phyloP scores from a whole-genome alignment of 2,113 vertebrate genomes.

The Puntigrus tetrazona region DNA sequence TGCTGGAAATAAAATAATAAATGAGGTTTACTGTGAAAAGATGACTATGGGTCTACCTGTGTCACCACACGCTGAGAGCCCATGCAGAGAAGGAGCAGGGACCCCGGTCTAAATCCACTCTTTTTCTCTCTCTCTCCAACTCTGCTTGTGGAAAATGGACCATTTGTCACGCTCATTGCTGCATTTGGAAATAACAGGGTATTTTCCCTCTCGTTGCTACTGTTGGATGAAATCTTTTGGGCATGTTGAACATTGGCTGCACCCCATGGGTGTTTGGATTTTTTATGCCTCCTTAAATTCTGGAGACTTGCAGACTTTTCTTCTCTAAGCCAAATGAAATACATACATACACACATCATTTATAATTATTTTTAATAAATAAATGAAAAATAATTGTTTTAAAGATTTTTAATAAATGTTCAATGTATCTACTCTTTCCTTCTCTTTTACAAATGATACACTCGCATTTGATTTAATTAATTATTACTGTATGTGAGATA shows the following conservation, averaged over 20 bases:
- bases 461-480: not conserved
- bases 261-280: constrained; percentile 35
- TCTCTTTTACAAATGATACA: not conserved
- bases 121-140: not conserved
- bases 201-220: constrained; percentile 31
- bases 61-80: constrained; percentile 38
- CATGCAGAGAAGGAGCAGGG: not conserved
- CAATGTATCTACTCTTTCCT: not conserved
- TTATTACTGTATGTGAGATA: not conserved
- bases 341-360: too few relatives aligned
- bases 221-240: constrained; percentile 54
- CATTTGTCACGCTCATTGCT: constrained; percentile 40
- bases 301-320: not conserved
- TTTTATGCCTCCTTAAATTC: constrained; percentile 30
- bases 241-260: constrained; percentile 58
- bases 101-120: not conserved
- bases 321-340: not conserved
- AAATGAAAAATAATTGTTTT: not conserved
- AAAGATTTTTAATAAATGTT: not conserved
- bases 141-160: constrained; percentile 38
- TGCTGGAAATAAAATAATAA: constrained; percentile 18
- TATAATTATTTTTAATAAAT: not conserved
- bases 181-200: constrained; percentile 27
- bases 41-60: constrained; percentile 29
- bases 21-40: constrained; percentile 24